phyloP scores from a whole-genome alignment of 1,140 invertebrate species.

The Heliconius congener region DNA sequence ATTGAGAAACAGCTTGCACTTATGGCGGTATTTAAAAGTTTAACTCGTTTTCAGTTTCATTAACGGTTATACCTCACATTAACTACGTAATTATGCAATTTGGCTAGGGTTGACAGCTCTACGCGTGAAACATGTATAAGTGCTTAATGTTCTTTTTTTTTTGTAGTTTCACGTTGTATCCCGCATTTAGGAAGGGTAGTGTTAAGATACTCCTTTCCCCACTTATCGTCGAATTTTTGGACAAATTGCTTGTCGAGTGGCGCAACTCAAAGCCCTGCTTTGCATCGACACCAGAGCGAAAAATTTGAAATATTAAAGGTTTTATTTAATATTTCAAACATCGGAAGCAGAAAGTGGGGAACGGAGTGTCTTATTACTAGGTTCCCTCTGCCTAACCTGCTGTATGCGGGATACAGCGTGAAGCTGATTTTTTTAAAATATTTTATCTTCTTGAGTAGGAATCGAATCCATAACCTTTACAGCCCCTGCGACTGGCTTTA shows the following conservation, averaged over 20 bases:
- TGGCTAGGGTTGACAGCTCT: slow-evolving; percentile 49
- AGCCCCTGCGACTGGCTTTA: slow-evolving; percentile 22
- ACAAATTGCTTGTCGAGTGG: too few species aligned
- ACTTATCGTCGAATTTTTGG: too few species aligned
- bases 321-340: not conserved
- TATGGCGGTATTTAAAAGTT: slow-evolving; percentile 75
- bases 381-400: too few species aligned
- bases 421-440: too few species aligned
- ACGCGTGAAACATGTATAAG: not conserved
- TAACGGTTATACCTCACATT: slow-evolving; percentile 75
- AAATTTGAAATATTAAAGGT: not conserved
- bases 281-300: too few species aligned
- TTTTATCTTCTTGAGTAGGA: not conserved
- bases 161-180: not conserved
- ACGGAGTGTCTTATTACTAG: too few species aligned
- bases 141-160: not conserved
- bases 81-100: slow-evolving; percentile 72
- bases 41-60: slow-evolving; percentile 73
- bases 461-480: too few species aligned
- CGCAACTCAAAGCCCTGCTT: too few species aligned
- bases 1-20: slow-evolving; percentile 76
- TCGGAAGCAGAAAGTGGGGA: too few species aligned
- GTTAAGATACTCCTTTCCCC: too few species aligned
- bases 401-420: too few species aligned
- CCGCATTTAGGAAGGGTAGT: too few species aligned